Percentiles rank a stretch among this genome's conserved stretches.
Conservation (phyloP, 2,888 invertebrate genomes). For the Cataglyphis rosenhaueri region DNA sequence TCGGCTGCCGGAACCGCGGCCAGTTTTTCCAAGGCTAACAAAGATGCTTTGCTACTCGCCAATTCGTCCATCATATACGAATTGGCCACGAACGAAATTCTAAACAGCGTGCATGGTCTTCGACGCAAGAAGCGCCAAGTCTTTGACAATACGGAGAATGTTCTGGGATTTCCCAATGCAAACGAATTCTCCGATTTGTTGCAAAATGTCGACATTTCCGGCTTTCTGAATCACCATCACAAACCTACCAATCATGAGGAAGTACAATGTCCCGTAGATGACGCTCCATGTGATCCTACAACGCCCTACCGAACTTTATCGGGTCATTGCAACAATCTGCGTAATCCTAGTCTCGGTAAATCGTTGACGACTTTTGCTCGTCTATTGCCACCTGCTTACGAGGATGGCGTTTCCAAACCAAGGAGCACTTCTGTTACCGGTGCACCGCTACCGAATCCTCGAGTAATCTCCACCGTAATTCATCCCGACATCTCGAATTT, state of each 20-base stretch:
- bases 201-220: conserved; percentile 92
- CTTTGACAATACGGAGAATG: conserved; percentile 88
- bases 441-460: conserved; percentile 92
- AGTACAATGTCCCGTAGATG: conserved; percentile 90
- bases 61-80: conserved; percentile 95
- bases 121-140: conserved; percentile 90
- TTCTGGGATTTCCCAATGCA: conserved; percentile 85
- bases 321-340: conserved; percentile 95
- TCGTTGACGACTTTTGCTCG: conserved; percentile 94
- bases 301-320: conserved; percentile 91
- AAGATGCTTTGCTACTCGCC: conserved; percentile 92
- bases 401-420: conserved; percentile 95
- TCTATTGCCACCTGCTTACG: conserved; percentile 94
- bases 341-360: conserved; percentile 93
- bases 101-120: conserved; percentile 87
- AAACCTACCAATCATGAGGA: conserved; percentile 88
- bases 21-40: conserved; percentile 95
- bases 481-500: conserved; percentile 97
- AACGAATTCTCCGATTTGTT: conserved; percentile 92
- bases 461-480: conserved; percentile 94
- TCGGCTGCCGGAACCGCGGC: conserved; percentile 95
- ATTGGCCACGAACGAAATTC: conserved; percentile 94
- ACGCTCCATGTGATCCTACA: conserved; percentile 90
- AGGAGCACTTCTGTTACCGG: conserved; percentile 92
- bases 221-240: conserved; percentile 88